Base-by-base conservation (phyloP, 2,797 vertebrate genomes). In the Sylvia borin region DNA sequence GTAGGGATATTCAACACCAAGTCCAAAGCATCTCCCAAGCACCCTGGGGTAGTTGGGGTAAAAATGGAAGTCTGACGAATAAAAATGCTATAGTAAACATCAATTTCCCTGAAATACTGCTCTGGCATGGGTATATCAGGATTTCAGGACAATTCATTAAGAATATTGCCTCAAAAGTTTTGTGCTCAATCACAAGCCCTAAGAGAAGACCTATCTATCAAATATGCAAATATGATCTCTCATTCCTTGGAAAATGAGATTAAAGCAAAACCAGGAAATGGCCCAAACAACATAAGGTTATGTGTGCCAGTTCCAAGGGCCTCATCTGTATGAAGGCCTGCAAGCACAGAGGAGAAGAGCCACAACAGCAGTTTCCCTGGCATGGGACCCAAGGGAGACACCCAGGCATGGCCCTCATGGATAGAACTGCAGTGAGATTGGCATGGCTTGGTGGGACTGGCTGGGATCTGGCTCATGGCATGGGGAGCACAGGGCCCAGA, bases 251-350 rank as follows among this genome's bases (percentile, higher is more conserved):
- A 58, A 93, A 85, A 66, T 2, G 9, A 13, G 11, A 16, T 29
- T 72, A 64, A 72, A 94, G 36, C 16, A 81, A 66, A 85, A 78
- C 4, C 6, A 22, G 34, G n/a, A 27, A 65, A 93, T 76, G 43
- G 43, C 31, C 22, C 32, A 77, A 51, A 71, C 26, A 27, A 27
- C 19, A 72, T 27, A 45, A 51, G 19, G 17, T 43, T 54, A 66
- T 2, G 0, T 5, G 21, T 6, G 47, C 50, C 21, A 68, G 47
- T 4, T 6, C 60, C 1, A 4, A 66, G 26, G 57, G 11, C 6
- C 24, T n/a, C 18, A 15, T 36, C 50, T 51, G 43, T 43, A 20
- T 2, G 1, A 36, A 32, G 32, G 36, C 36, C 53, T 36, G n/a
- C 38, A 48, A 78, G 43, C 13, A 9, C 19, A 31, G 48, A 36